Base-by-base conservation (phyloP, 2,888 invertebrate genomes). In the Tenthredo mesomela region DNA sequence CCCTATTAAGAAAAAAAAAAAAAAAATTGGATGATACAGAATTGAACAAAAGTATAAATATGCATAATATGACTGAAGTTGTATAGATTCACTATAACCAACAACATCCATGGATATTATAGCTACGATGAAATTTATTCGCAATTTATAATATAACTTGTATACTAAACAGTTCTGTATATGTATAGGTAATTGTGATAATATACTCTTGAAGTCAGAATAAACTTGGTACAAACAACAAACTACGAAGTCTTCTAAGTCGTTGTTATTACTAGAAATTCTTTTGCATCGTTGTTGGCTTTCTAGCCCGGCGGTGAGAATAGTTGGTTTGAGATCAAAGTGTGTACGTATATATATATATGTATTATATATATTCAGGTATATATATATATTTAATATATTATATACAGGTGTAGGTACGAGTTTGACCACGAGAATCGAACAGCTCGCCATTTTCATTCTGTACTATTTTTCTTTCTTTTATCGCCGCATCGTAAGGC, bases 271-370 rank as follows among this genome's bases (percentile, higher is more conserved):
- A 15, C 40, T 29, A 58, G 82, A 65, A 82, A 82, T 67, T 82
- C 82, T 67, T 80, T 61, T 43, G 18, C 10, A 80, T 58, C 61
- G 80, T 65, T 50, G 21, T 40, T 21, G 82, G 82, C 82, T 82
- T 82, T 82, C 82, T 82, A 82, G 82, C 47, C 82, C 82, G 82
- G 82, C 82, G 82, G 82, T 82, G 47, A 82, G 70, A 82, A 18
- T 50, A 43, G 58, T 75, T 21, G 47, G 29, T 37, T 29, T 75
- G 37, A 47, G 21, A 75, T 25, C 12, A 15, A 18, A 25, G 47
- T 75, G 54, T 40, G 18, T 18, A 54, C 2, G 77, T 50, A 33
- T 33, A 1, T 37, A 37, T 37, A 37, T 33, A n/a, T n/a, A n/a
- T n/a, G n/a, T n/a, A n/a, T n/a, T n/a, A n/a, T n/a, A n/a, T n/a